phyloP scores from a whole-genome alignment of 2,888 invertebrate species.

The Calameuta idolon region DNA sequence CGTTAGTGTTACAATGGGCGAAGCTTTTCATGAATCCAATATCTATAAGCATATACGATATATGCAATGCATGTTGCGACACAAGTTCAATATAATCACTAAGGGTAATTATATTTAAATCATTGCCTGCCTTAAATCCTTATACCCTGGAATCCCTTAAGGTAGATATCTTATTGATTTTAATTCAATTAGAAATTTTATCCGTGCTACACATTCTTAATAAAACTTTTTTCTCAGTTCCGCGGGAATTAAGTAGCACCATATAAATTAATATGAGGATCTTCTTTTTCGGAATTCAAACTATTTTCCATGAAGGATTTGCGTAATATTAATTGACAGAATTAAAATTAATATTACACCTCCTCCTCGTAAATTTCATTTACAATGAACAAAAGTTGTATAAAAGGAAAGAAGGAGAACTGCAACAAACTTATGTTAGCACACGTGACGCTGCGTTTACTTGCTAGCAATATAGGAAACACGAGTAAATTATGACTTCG shows the following conservation, averaged over 20 bases:
- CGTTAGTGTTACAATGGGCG: too few relatives aligned
- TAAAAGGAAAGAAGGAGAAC: background rate
- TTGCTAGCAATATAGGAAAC: background rate
- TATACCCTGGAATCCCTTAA: background rate
- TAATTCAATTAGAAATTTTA: background rate
- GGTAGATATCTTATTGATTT: background rate
- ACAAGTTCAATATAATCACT: too few relatives aligned
- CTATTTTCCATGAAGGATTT: background rate
- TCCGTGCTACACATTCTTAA: background rate
- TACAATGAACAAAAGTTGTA: background rate
- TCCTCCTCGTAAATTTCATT: background rate
- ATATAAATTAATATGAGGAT: background rate
- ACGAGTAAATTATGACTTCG: background rate
- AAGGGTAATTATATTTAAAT: background rate
- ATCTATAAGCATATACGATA: too few relatives aligned
- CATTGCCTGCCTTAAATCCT: background rate
- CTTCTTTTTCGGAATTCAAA: background rate
- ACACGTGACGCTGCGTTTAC: background rate
- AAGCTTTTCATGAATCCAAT: too few relatives aligned
- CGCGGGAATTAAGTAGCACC: too few relatives aligned
- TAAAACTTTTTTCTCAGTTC: background rate
- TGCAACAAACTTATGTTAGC: background rate
- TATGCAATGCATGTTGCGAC: too few relatives aligned
- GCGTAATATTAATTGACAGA: background rate
- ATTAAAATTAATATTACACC: background rate